Conservation (phyloP, 2,797 vertebrate genomes). For the Megaceryle alcyon region DNA sequence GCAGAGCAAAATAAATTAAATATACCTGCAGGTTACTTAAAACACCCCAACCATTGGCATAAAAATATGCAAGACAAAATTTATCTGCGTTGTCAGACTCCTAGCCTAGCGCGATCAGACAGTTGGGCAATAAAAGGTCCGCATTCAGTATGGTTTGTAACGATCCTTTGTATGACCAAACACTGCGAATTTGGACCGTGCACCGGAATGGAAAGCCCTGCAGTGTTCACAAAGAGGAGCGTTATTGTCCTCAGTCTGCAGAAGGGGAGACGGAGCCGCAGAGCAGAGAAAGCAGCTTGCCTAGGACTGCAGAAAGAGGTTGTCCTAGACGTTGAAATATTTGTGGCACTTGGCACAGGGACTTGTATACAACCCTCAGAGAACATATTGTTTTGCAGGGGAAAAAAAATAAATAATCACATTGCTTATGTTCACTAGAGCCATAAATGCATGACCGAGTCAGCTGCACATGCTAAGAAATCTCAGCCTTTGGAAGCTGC, state of each 20-base stretch:
- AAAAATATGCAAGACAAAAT: slow-evolving; percentile 8
- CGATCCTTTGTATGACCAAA: not conserved
- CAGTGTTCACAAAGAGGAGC: not conserved
- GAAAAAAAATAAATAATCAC: not conserved
- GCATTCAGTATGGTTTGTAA: not conserved
- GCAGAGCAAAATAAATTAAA: slow-evolving; percentile 20
- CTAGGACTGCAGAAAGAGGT: not conserved
- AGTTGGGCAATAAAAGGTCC: not conserved
- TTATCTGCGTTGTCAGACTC: not conserved
- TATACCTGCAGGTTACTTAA: not conserved
- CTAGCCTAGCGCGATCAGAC: not conserved
- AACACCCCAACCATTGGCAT: not conserved
- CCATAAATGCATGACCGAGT: not conserved
- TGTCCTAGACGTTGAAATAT: not conserved
- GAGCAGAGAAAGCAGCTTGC: not conserved
- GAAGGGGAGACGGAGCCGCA: not conserved
- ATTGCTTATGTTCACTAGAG: not conserved
- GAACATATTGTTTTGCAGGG: not conserved
- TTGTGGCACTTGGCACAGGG: not conserved
- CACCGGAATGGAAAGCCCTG: not conserved
- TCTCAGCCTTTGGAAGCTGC: not conserved
- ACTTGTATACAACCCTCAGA: not conserved
- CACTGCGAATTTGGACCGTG: not conserved
- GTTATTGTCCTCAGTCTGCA: not conserved
- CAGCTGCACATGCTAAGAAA: not conserved